Conservation (phyloP, 2,888 invertebrate genomes). For the Creontiades dilutus region DNA sequence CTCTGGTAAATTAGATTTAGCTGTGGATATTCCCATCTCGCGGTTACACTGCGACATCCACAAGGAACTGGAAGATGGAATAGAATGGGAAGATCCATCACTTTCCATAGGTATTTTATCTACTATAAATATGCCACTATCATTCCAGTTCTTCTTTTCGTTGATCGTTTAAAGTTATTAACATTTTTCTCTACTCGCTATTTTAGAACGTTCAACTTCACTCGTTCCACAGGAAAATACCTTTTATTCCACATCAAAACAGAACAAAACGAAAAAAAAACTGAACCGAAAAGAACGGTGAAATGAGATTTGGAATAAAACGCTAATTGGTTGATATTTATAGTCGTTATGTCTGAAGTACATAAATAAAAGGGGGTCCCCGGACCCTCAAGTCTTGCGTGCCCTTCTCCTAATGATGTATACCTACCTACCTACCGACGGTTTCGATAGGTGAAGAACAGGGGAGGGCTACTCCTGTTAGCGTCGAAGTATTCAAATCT, state of each 20-base stretch:
- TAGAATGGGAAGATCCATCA: no score
- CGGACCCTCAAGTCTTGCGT: slow-evolving; percentile 52
- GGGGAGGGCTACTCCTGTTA: slow-evolving; percentile 6
- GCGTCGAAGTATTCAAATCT: slow-evolving; percentile 60
- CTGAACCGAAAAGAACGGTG: background rate
- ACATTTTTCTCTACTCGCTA: no score
- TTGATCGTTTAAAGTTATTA: no score
- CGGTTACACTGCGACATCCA: no score
- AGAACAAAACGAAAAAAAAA: background rate
- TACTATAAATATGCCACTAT: no score
- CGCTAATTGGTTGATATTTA: slow-evolving; percentile 73
- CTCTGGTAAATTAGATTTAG: no score
- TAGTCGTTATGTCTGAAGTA: slow-evolving; percentile 68
- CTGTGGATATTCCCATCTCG: no score
- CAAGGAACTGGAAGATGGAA: no score
- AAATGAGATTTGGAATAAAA: slow-evolving; percentile 71
- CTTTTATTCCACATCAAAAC: background rate
- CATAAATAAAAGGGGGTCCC: slow-evolving; percentile 69
- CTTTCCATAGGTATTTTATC: no score
- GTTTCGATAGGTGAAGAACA: slow-evolving; percentile 17
- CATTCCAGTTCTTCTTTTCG: no score
- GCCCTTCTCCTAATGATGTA: slow-evolving; percentile 68
- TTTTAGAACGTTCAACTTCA: no score
- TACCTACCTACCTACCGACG: slow-evolving; percentile 28
- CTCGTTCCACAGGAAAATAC: background rate